Evolutionary conservation across 2,888 invertebrate species (phyloP), one percentile per base, ranked within the genome.

Genomic region (Junonia oenone): DNA sequence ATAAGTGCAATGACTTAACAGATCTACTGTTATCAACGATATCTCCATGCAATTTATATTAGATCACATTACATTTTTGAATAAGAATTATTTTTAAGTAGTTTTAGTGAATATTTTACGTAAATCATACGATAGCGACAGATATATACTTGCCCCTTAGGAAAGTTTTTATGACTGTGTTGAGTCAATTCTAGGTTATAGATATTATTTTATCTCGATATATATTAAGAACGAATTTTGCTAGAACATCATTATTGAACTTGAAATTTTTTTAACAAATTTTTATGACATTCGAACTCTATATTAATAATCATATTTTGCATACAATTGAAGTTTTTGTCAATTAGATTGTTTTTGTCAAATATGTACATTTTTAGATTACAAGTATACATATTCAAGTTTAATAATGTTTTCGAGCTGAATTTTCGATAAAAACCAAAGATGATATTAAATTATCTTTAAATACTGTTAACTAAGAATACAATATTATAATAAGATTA

Each of bases 381-480:
- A 17, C 40, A 1, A 17, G 2, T 38, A 6, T 43, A 26, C 14
- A 14, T 15, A 15, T 19, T 43, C 43, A 19, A 22, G 15, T 46
- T 13, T 29, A 46, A 15, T 43, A 22, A 33, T 33, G 31, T 29
- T 22, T 38, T 33, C 31, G 27, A 29, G 47, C 63, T 59, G 61
- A 58, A 65, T 69, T 76, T 51, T 76, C 64, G 68, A 69, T 71
- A 66, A 81, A n/a, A 81, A 84, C 87, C 87, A 88, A 88, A 88
- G 87, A 87, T 83, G 82, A 83, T 85, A 83, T 85, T 83, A 77
- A 75, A 75, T 70, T 68, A 66, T 74, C 65, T 68, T 75, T 71
- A 70, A 72, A 68, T 60, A 54, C 72, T 61, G 62, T 64, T 63
- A 61, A 55, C 50, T 58, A 48, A 52, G 52, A 46, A 59, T 56